Evolutionary conservation across 2,888 invertebrate genomes (phyloP).

Genomic region (Tyria jacobaeae): DNA sequence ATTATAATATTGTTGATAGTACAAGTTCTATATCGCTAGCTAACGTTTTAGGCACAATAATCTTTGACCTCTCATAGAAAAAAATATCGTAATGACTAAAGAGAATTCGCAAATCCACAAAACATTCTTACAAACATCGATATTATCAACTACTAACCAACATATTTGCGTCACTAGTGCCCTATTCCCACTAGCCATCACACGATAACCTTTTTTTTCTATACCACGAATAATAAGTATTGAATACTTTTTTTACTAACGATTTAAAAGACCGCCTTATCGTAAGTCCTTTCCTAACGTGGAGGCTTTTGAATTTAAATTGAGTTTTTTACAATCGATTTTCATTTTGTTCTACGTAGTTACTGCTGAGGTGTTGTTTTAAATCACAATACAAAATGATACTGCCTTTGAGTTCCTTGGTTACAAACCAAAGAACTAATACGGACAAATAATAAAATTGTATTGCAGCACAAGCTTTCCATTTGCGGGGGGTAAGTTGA

Average conservation of each 20-base stretch:
- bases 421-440: too few relatives aligned
- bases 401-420: too few relatives aligned
- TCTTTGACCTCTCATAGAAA: neutral
- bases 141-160: constrained; percentile 6
- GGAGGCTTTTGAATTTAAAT: constrained; percentile 46
- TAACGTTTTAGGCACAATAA: neutral
- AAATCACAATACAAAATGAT: constrained; percentile 1
- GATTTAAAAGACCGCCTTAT: constrained; percentile 60
- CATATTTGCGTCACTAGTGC: constrained; percentile 48
- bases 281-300: constrained; percentile 59
- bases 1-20: neutral
- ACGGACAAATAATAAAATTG: too few relatives aligned
- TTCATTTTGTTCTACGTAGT: constrained; percentile 7
- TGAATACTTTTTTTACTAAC: constrained; percentile 62
- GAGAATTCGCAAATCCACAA: too few relatives aligned
- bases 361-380: constrained; percentile 1
- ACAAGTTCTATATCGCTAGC: neutral
- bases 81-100: neutral
- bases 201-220: constrained; percentile 62
- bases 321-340: constrained; percentile 38
- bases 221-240: constrained; percentile 65
- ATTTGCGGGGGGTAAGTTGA: neutral
- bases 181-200: constrained; percentile 62
- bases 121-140: constrained; percentile 22
- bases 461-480: too few relatives aligned